Percentiles rank a stretch among this genome's conserved stretches.
These are phyloP conservation scores for Silurus lanzhouensis DNA, from an alignment of 2,797 vertebrate species.

Conservation along the genomic window DNA sequence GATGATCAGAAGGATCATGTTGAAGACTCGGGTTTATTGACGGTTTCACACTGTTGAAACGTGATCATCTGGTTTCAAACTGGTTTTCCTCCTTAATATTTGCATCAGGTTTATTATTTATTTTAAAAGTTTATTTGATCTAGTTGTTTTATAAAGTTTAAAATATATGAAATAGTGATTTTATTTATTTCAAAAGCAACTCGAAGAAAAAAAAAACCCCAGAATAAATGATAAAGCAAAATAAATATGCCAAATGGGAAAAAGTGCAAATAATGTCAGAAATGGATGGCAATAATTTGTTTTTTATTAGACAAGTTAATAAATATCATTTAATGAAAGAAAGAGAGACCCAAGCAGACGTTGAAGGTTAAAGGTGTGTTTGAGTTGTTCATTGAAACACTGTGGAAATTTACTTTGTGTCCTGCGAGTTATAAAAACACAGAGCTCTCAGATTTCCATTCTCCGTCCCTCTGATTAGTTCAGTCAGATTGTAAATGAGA, in stretches of 20 bases:
- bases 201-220: no score
- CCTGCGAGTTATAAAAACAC: slow-evolving; percentile 37
- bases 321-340: not conserved
- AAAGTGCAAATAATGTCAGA: not conserved
- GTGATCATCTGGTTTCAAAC: no score
- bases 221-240: not conserved
- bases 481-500: no score
- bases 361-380: not conserved
- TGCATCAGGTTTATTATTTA: not conserved
- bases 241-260: not conserved
- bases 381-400: not conserved
- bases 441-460: slow-evolving; percentile 31
- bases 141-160: no score
- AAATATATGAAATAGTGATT: no score
- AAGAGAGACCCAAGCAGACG: not conserved
- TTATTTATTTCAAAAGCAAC: not conserved
- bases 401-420: not conserved
- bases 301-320: not conserved
- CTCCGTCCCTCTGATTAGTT: not conserved
- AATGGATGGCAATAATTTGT: not conserved
- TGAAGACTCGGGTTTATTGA: not conserved
- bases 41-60: not conserved
- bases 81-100: no score
- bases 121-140: not conserved
- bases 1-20: not conserved